phyloP scores from a whole-genome alignment of 2,888 invertebrate species.

The Baccha elongata region DNA sequence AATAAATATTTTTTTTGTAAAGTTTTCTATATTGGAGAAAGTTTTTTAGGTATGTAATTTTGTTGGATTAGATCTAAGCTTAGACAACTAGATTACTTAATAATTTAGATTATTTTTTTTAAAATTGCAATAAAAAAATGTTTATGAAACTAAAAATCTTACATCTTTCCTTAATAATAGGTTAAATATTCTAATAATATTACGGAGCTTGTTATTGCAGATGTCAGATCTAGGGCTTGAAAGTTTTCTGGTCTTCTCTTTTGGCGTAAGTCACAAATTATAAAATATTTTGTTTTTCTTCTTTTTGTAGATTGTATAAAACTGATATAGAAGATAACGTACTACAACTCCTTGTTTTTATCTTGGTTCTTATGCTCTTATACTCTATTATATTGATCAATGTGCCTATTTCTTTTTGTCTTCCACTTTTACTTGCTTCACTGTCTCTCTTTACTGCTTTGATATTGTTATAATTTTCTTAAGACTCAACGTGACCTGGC shows the following conservation, averaged over 20 bases:
- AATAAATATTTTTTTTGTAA: slow-evolving; percentile 32
- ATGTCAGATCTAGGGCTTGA: slow-evolving; percentile 46
- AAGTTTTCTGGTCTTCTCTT: slow-evolving; percentile 36
- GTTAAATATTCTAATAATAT: slow-evolving; percentile 57
- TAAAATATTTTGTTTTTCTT: slow-evolving; percentile 6
- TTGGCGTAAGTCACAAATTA: slow-evolving; percentile 28
- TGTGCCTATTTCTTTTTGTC: slow-evolving; percentile 58
- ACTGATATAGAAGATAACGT: slow-evolving; percentile 20
- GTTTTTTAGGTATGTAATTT: slow-evolving; percentile 11
- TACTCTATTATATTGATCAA: slow-evolving; percentile 44
- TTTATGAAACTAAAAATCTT: slow-evolving; percentile 67
- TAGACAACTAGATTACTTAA: slow-evolving; percentile 62
- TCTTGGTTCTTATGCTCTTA: slow-evolving; percentile 48
- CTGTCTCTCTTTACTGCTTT: slow-evolving; percentile 43
- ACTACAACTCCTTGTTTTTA: slow-evolving; percentile 38
- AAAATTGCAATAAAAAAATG: slow-evolving; percentile 57
- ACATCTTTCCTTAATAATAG: slow-evolving; percentile 39
- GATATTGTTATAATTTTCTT: slow-evolving; percentile 58
- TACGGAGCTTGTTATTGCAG: slow-evolving; percentile 33
- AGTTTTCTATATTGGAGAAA: slow-evolving; percentile 27
- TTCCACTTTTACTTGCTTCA: slow-evolving; percentile 40
- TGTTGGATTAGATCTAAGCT: slow-evolving; percentile 53
- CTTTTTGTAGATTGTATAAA: slow-evolving; percentile 7
- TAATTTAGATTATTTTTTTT: slow-evolving; percentile 48
- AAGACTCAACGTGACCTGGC: slow-evolving; percentile 71